A percentile compares a stretch with the other conserved stretches of the same genome.
These are phyloP conservation scores for Cephus sareptanus DNA, from an alignment of 2,888 invertebrate species.

Conservation along the genomic window DNA sequence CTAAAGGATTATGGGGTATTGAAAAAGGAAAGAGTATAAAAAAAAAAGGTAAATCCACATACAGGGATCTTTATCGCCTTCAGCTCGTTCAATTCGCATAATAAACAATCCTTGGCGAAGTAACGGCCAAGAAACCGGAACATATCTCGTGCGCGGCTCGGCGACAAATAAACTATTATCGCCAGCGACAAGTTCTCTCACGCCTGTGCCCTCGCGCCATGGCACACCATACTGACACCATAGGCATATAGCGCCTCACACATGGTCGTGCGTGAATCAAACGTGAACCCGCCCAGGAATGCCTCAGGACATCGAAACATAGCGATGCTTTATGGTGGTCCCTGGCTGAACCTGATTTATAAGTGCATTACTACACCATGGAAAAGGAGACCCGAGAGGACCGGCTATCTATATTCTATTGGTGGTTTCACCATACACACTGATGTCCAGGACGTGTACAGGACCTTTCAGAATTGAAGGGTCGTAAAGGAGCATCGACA, in stretches of 20 bases:
- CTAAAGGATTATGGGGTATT: constrained; percentile 28
- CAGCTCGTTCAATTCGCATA: constrained; percentile 63
- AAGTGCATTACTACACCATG: constrained; percentile 64
- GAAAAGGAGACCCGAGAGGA: constrained; percentile 34
- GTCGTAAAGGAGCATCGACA: too few relatives aligned
- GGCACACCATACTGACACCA: constrained; percentile 25
- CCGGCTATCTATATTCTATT: constrained; percentile 48
- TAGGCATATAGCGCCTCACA: constrained; percentile 45
- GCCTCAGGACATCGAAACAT: constrained; percentile 66
- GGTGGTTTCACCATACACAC: constrained; percentile 20
- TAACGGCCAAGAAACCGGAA: constrained; percentile 59
- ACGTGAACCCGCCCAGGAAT: constrained; percentile 64
- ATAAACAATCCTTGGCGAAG: constrained; percentile 61
- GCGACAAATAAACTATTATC: constrained; percentile 67
- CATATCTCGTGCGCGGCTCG: constrained; percentile 56
- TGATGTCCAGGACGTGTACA: background rate
- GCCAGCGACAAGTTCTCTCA: constrained; percentile 65
- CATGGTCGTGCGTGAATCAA: constrained; percentile 62
- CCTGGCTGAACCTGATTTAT: constrained; percentile 66
- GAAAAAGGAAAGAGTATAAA: constrained; percentile 27
- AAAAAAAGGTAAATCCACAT: too few relatives aligned
- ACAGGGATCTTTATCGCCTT: constrained; percentile 61
- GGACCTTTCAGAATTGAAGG: too few relatives aligned
- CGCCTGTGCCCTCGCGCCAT: constrained; percentile 38
- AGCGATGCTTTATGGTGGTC: constrained; percentile 67